phyloP scores from a whole-genome alignment of 2,888 invertebrate genomes.

The Trichogramma dendrolimi region DNA sequence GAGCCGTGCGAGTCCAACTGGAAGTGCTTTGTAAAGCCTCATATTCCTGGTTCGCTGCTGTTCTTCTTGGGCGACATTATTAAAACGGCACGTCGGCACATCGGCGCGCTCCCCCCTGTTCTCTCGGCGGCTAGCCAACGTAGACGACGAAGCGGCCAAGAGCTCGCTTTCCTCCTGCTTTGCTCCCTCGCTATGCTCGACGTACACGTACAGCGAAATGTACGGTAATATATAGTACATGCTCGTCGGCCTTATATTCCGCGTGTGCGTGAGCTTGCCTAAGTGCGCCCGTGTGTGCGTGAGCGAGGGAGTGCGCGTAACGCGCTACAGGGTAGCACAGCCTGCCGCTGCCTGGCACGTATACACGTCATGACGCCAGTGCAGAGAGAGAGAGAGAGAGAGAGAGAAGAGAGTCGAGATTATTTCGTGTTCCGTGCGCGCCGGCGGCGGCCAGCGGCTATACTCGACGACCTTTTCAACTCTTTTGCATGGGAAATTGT shows the following conservation, averaged over 20 bases:
- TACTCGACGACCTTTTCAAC: slow-evolving; percentile 37
- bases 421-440: slow-evolving; percentile 11
- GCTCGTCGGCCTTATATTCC: too few species aligned
- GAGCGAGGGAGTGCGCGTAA: too few species aligned
- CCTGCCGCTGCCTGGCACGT: slow-evolving; percentile 6
- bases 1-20: too few species aligned
- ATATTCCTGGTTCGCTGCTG: neutral
- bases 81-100: slow-evolving; percentile 45
- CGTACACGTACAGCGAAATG: too few species aligned
- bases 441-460: slow-evolving; percentile 16
- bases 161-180: slow-evolving; percentile 23
- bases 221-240: too few species aligned
- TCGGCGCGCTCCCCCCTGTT: slow-evolving; percentile 19
- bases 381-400: too few species aligned
- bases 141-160: slow-evolving; percentile 22
- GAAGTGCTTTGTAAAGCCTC: too few species aligned
- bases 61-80: slow-evolving; percentile 39
- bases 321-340: neutral
- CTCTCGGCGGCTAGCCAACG: slow-evolving; percentile 2
- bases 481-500: slow-evolving; percentile 47
- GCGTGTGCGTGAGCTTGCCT: too few species aligned
- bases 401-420: neutral
- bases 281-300: too few species aligned
- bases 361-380: neutral
- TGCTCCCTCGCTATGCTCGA: slow-evolving; percentile 22